Conservation (phyloP, 2,888 invertebrate species). For the Thymelicus lineola region DNA sequence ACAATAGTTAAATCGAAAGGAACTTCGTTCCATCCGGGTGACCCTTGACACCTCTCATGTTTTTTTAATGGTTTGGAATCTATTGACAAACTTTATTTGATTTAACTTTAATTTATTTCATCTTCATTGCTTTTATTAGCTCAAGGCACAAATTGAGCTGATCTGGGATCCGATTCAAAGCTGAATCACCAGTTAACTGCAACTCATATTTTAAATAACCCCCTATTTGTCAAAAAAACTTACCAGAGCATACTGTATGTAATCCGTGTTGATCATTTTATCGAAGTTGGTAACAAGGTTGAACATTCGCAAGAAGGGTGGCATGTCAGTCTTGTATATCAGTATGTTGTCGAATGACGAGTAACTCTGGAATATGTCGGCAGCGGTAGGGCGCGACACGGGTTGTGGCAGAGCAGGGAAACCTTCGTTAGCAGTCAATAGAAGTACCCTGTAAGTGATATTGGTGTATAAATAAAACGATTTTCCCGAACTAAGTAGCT, state of each 20-base stretch:
- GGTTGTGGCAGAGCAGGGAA: constrained; percentile 61
- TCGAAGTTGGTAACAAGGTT: constrained; percentile 90
- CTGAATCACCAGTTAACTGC: too few relatives aligned
- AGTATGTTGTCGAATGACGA: constrained; percentile 62
- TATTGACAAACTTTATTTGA: too few relatives aligned
- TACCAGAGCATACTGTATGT: constrained; percentile 87
- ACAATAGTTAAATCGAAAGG: too few relatives aligned
- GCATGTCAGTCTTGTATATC: constrained; percentile 68
- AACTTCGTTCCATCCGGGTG: too few relatives aligned
- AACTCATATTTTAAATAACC: too few relatives aligned
- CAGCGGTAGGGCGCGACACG: constrained; percentile 53
- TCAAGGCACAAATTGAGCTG: too few relatives aligned
- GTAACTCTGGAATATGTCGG: constrained; percentile 65
- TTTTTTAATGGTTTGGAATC: too few relatives aligned
- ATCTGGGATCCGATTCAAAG: too few relatives aligned
- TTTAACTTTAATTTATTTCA: too few relatives aligned
- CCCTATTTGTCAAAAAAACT: constrained; percentile 10
- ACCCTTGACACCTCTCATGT: too few relatives aligned
- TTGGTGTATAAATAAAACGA: neutral
- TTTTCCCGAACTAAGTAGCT: too few relatives aligned
- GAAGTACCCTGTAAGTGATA: constrained; percentile 78
- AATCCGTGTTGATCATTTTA: constrained; percentile 87
- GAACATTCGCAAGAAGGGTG: constrained; percentile 88
- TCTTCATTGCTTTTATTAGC: too few relatives aligned
- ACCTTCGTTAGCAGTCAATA: constrained; percentile 75